Base-by-base conservation (phyloP, 1,140 invertebrate species). In the Eupeodes corollae region DNA sequence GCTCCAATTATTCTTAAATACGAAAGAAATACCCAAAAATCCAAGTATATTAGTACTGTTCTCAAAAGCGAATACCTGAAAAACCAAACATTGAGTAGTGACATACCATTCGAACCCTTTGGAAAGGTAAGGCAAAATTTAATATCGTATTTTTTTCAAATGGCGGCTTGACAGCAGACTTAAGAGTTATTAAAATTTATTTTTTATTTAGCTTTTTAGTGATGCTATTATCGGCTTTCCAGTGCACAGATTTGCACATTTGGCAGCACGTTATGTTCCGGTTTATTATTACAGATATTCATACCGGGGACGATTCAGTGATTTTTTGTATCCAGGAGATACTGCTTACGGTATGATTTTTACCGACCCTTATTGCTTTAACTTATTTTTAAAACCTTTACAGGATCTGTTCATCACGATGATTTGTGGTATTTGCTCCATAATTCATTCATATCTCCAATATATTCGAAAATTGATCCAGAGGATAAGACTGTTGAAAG, bases 251-350 rank as follows among this genome's bases (percentile, higher is more conserved):
- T 66, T 70, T 19, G 63, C 68, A 1, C 69, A 72, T 33, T 31
- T 77, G 3, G 56, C 77, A 16, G 58, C 72, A 1, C 52, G 65
- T 1, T 56, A 69, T 15, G 72, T 59, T 11, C 60, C 57, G 3
- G 68, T 77, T 3, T 78, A 75, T 48, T 74, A 72, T 6, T 79
- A 78, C 51, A 49, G 68, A 15, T 78, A 76, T 39, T 66, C 67
- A 1, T 78, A 73, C 45, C 69, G 73, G 51, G 76, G 76, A 32
- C 67, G 73, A 39, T 74, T 71, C 38, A 78, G 75, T 56, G 70
- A 72, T 44, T 65, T 67, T 15, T 55, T 67, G 51, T 73, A 62
- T 69, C 70, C 57, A 16, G 56, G 58, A 16, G 62, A 66, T 13
- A 61, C 46, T 2, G 62, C 70, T 8, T 68, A 61, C 38, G 73